phyloP scores from a whole-genome alignment of 2,113 vertebrate genomes.

The Arothron firmamentum region DNA sequence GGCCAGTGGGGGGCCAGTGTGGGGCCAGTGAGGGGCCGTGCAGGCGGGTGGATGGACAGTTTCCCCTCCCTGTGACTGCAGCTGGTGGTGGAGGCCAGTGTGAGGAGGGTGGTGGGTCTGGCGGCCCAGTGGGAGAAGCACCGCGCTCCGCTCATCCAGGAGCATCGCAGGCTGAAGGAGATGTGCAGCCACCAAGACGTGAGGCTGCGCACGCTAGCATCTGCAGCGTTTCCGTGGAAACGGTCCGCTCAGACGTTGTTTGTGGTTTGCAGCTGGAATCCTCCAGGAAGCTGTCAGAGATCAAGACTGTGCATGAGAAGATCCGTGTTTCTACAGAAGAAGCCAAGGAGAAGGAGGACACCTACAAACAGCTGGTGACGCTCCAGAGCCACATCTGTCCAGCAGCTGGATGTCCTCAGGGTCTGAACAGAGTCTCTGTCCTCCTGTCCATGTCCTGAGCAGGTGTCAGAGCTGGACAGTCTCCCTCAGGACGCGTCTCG shows the following conservation, averaged over 20 bases:
- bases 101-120: slow-evolving; percentile 80
- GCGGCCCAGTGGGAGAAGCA: slow-evolving; percentile 90
- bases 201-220: background rate
- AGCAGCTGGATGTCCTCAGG: too few species aligned
- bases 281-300: slow-evolving; percentile 80
- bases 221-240: too few species aligned
- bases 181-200: slow-evolving; percentile 83
- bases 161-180: slow-evolving; percentile 81
- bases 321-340: slow-evolving; percentile 81
- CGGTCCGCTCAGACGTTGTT: background rate
- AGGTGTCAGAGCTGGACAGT: slow-evolving; percentile 83
- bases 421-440: background rate
- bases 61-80: slow-evolving; percentile 26
- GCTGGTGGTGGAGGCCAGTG: slow-evolving; percentile 83
- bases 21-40: too few species aligned
- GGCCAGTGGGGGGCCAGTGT: too few species aligned
- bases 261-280: slow-evolving; percentile 77
- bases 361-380: slow-evolving; percentile 82
- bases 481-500: slow-evolving; percentile 83
- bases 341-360: slow-evolving; percentile 83
- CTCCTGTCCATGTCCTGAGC: background rate
- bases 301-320: slow-evolving; percentile 84
- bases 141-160: slow-evolving; percentile 80
- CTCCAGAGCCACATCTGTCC: too few species aligned
- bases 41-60: background rate